phyloP scores from a whole-genome alignment of 64 coral and sea anemone species.

The Hydrozoanthus tunicans region DNA sequence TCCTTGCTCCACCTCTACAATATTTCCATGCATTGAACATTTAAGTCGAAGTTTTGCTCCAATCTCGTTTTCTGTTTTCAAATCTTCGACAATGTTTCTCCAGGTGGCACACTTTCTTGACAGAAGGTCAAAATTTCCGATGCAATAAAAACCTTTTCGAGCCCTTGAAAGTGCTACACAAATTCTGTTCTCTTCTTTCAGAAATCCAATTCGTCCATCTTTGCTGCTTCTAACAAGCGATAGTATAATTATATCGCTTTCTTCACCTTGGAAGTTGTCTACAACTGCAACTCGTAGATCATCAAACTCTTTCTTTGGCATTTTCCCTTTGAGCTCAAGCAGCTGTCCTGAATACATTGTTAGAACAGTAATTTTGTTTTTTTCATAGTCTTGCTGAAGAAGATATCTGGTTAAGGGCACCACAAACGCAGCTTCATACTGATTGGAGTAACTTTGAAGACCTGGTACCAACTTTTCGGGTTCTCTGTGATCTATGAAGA shows the following conservation, averaged over 20 bases:
- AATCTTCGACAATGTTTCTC: conserved; percentile 28
- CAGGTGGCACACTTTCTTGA: conserved; percentile 21
- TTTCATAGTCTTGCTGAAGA: conserved; percentile 67
- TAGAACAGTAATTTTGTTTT: conserved; percentile 71
- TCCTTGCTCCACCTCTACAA: conserved; percentile 3
- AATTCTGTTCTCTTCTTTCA: conserved; percentile 60
- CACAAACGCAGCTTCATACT: conserved; percentile 79
- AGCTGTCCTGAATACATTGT: conserved; percentile 89
- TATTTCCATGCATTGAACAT: conserved; percentile 22
- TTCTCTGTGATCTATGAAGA: conserved; percentile 78
- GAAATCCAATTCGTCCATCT: conserved; percentile 71
- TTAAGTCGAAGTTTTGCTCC: conserved; percentile 29
- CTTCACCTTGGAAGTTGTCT: conserved; percentile 89
- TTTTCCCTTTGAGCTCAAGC: conserved; percentile 61
- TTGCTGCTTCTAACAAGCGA: conserved; percentile 82
- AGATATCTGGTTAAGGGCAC: conserved; percentile 74
- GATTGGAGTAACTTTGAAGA: conserved; percentile 77
- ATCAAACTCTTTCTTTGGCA: conserved; percentile 63
- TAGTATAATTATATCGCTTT: conserved; percentile 84
- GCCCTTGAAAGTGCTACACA: conserved; percentile 68
- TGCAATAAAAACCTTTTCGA: conserved; percentile 30
- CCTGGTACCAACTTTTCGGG: conserved; percentile 25
- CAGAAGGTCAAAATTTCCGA: conserved; percentile 37
- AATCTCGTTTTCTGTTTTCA: conserved; percentile 16
- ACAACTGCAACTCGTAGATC: conserved; percentile 74